phyloP scores from a whole-genome alignment of 2,113 vertebrate genomes.

The Siniperca chuatsi region DNA sequence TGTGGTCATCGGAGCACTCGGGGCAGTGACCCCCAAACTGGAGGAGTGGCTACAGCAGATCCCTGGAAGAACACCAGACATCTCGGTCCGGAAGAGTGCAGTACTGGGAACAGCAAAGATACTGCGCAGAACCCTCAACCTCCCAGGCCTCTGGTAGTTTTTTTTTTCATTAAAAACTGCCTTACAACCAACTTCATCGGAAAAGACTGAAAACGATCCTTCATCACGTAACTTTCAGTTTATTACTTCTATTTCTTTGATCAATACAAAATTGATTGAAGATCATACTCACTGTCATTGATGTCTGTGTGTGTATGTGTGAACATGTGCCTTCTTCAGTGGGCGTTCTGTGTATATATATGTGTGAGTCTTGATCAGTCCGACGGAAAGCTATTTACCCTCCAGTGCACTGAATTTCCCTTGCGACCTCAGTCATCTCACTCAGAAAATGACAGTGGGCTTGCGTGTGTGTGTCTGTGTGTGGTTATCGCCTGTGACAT shows the following conservation, averaged over 20 bases:
- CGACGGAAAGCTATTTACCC: slow-evolving; percentile 69
- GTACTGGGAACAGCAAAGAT: too few relatives aligned
- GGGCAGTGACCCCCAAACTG: too few relatives aligned
- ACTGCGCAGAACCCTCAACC: too few relatives aligned
- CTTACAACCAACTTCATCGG: background rate
- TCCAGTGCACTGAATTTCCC: slow-evolving; percentile 72
- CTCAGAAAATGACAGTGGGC: slow-evolving; percentile 72
- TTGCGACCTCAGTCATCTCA: slow-evolving; percentile 66
- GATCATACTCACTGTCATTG: background rate
- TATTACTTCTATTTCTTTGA: too few relatives aligned
- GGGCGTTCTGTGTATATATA: background rate
- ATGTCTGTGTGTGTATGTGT: slow-evolving; percentile 13
- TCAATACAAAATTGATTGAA: too few relatives aligned
- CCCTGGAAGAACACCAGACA: too few relatives aligned
- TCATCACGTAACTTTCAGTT: background rate
- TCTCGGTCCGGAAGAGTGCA: too few relatives aligned
- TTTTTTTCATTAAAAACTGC: too few relatives aligned
- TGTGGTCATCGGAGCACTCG: too few relatives aligned
- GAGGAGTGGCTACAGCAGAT: too few relatives aligned
- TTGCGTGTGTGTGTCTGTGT: slow-evolving; percentile 36
- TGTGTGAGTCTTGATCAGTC: slow-evolving; percentile 39
- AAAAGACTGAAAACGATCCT: background rate
- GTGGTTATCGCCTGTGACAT: slow-evolving; percentile 74
- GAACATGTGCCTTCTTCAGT: background rate
- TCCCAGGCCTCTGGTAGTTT: too few relatives aligned